Evolutionary conservation across 2,797 vertebrate genomes (phyloP).

Genomic region (Gallinago stenura): DNA sequence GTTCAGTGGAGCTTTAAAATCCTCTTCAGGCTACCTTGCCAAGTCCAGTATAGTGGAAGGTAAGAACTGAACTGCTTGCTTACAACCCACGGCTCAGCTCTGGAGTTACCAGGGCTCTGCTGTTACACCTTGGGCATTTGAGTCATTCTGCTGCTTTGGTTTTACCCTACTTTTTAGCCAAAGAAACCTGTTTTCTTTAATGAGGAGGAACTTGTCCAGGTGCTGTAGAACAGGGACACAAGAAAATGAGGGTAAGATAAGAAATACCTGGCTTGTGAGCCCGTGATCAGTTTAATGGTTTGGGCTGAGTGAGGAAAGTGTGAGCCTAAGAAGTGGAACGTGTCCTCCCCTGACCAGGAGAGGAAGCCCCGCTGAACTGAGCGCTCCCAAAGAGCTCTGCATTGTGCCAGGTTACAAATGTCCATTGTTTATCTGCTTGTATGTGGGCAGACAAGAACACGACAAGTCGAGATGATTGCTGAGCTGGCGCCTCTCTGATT

Average conservation of each 20-base stretch:
- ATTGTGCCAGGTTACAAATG: not conserved
- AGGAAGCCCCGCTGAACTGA: not conserved
- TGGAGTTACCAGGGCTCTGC: not conserved
- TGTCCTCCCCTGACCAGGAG: not conserved
- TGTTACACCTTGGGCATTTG: not conserved
- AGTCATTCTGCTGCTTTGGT: not conserved
- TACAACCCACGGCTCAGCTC: not conserved
- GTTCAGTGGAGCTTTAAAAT: slow-evolving; percentile 97
- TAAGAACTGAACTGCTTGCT: slow-evolving; percentile 76
- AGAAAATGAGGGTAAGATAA: not conserved
- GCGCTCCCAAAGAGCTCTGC: not conserved
- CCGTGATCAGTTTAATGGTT: not conserved
- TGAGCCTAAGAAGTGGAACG: not conserved
- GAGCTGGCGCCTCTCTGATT: not conserved
- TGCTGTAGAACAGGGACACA: not conserved
- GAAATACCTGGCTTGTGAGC: not conserved
- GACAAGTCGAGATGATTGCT: not conserved
- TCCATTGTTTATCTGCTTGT: not conserved
- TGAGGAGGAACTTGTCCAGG: not conserved
- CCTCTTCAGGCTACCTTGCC: slow-evolving; percentile 94
- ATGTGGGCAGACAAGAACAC: not conserved
- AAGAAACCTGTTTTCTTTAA: not conserved
- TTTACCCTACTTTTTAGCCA: not conserved
- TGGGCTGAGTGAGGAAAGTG: not conserved
- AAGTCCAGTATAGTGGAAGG: slow-evolving; percentile 99